Conservation (phyloP, 2,797 vertebrate genomes). For the Xyrichtys novacula region DNA sequence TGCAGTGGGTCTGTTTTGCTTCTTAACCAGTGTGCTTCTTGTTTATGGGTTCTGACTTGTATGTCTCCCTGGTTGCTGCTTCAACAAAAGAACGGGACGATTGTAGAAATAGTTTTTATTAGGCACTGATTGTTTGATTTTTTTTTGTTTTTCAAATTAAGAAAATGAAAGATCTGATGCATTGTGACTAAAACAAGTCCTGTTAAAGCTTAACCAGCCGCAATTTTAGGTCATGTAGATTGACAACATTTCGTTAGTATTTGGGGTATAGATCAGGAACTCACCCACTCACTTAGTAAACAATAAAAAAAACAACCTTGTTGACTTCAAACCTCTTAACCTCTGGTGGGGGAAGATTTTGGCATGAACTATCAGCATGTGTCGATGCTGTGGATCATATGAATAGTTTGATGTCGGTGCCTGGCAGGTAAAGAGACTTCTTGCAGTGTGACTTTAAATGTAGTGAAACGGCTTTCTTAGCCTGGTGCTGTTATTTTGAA, state of each 20-base stretch:
- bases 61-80: constrained; percentile 48
- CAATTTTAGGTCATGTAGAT: constrained; percentile 10
- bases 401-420: neutral
- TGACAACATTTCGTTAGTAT: neutral
- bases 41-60: constrained; percentile 61
- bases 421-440: constrained; percentile 53
- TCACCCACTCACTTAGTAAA: neutral
- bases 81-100: constrained; percentile 6
- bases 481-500: neutral
- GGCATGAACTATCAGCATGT: constrained; percentile 18
- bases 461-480: constrained; percentile 16
- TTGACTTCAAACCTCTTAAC: constrained; percentile 7
- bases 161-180: neutral
- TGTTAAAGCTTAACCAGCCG: neutral
- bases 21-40: constrained; percentile 79
- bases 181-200: neutral
- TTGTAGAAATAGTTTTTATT: neutral
- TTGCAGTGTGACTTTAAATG: constrained; percentile 33
- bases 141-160: neutral
- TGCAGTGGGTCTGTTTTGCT: constrained; percentile 78
- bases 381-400: constrained; percentile 21
- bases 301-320: constrained; percentile 3
- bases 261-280: constrained; percentile 2
- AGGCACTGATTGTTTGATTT: constrained; percentile 5
- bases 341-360: neutral